Evolutionary conservation across 2,888 invertebrate species (phyloP).

Genomic region (Nebria brevicollis): DNA sequence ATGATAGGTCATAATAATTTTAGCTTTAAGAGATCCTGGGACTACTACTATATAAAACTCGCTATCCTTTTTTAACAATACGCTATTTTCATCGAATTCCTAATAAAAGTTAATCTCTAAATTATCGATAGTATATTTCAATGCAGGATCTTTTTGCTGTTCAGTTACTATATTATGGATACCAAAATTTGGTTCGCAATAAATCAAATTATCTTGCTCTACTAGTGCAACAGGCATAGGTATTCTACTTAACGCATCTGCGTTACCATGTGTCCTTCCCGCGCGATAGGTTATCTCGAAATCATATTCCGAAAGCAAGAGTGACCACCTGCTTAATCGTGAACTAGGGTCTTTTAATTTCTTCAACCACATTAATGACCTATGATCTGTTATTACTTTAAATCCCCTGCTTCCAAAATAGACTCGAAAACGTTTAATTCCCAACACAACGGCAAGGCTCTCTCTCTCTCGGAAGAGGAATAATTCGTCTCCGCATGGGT

Average conservation of each 20-base stretch:
- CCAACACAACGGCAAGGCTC: slow-evolving; percentile 49
- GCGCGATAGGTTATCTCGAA: slow-evolving; percentile 23
- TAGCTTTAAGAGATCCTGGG: not conserved
- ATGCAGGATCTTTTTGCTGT: not conserved
- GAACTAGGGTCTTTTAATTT: slow-evolving; percentile 49
- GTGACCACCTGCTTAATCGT: slow-evolving; percentile 49
- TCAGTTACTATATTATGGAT: not conserved
- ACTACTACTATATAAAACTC: not conserved
- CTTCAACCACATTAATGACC: slow-evolving; percentile 49
- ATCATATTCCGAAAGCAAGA: too few species aligned
- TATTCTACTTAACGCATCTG: slow-evolving; percentile 23
- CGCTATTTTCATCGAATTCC: slow-evolving; percentile 2
- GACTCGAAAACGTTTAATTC: slow-evolving; percentile 49
- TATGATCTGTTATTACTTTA: slow-evolving; percentile 52
- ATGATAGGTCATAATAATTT: slow-evolving; percentile 47
- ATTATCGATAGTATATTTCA: not conserved
- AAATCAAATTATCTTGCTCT: not conserved
- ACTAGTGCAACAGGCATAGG: not conserved
- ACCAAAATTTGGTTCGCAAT: slow-evolving; percentile 19
- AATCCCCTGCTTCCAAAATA: slow-evolving; percentile 52
- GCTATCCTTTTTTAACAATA: slow-evolving; percentile 15
- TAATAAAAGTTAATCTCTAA: not conserved
- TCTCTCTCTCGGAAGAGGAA: slow-evolving; percentile 46
- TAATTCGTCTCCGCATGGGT: slow-evolving; percentile 49
- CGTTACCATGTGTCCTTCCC: slow-evolving; percentile 12